A percentile compares a stretch with the other conserved stretches of the same genome.
These are phyloP conservation scores for Pseudanteris insignis DNA, from an alignment of 2,888 invertebrate species.

Conservation along the genomic window DNA sequence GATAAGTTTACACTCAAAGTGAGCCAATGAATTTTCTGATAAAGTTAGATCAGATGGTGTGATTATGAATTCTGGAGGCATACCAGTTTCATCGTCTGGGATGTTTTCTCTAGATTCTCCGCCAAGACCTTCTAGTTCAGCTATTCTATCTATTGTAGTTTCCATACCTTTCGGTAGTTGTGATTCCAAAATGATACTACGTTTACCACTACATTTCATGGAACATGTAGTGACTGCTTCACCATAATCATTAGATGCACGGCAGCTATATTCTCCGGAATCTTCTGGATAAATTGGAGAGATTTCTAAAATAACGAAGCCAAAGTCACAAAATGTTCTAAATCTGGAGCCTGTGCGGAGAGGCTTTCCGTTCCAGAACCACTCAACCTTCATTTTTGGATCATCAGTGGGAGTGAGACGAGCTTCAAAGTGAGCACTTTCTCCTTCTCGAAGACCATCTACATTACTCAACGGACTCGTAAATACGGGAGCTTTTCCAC, in stretches of 20 bases:
- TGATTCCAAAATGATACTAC: constrained; percentile 90
- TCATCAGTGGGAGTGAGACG: constrained; percentile 89
- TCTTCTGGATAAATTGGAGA: constrained; percentile 97
- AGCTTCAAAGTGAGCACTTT: constrained; percentile 91
- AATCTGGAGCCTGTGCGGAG: constrained; percentile 90
- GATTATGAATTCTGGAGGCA: constrained; percentile 90
- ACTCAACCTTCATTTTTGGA: constrained; percentile 91
- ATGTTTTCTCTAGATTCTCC: constrained; percentile 73
- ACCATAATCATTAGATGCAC: constrained; percentile 88
- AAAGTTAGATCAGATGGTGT: constrained; percentile 85
- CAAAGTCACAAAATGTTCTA: constrained; percentile 97
- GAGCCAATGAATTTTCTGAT: constrained; percentile 87
- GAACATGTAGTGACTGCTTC: constrained; percentile 89
- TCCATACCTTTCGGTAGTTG: constrained; percentile 94
- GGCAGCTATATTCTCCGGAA: constrained; percentile 89
- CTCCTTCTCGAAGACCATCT: constrained; percentile 87
- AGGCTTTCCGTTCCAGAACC: constrained; percentile 95
- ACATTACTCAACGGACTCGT: constrained; percentile 89
- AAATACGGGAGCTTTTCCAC: constrained; percentile 88
- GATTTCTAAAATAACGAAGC: constrained; percentile 96
- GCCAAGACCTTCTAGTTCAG: constrained; percentile 87
- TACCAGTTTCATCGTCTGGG: constrained; percentile 84
- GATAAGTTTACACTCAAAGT: constrained; percentile 89
- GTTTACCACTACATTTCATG: constrained; percentile 91
- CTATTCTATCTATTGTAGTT: constrained; percentile 91